A percentile compares a stretch with the other conserved stretches of the same genome.
These are phyloP conservation scores for Ptyas mucosa DNA, from an alignment of 2,113 vertebrate genomes.

Conservation along the genomic window DNA sequence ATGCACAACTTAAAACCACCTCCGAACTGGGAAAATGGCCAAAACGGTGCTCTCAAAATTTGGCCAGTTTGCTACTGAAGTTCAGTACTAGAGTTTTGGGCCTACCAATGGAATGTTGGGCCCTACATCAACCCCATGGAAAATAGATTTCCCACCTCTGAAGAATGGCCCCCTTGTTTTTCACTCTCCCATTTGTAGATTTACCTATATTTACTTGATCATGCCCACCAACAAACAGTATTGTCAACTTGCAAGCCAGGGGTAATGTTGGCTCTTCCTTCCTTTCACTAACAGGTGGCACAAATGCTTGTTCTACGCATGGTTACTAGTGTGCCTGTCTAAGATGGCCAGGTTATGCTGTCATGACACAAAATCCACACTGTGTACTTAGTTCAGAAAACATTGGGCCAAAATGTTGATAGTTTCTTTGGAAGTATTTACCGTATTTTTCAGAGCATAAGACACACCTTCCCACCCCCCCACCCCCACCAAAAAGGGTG, in stretches of 20 bases:
- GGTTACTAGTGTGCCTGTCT: neutral
- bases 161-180: neutral
- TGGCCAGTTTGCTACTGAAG: neutral
- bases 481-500: too few species aligned
- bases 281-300: neutral
- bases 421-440: neutral
- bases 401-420: neutral
- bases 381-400: neutral
- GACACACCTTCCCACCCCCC: rapidly evolving
- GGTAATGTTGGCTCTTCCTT: neutral
- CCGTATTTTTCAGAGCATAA: too few species aligned
- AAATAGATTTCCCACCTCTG: neutral
- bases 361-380: too few species aligned
- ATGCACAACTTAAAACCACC: neutral
- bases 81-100: neutral
- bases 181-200: neutral
- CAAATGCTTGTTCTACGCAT: neutral
- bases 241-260: neutral
- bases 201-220: neutral
- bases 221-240: neutral
- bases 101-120: neutral
- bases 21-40: neutral
- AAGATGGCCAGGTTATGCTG: neutral
- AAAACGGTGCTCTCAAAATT: neutral
- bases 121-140: neutral